phyloP scores from a whole-genome alignment of 2,888 invertebrate genomes.

The Drosophila nigricruria region DNA sequence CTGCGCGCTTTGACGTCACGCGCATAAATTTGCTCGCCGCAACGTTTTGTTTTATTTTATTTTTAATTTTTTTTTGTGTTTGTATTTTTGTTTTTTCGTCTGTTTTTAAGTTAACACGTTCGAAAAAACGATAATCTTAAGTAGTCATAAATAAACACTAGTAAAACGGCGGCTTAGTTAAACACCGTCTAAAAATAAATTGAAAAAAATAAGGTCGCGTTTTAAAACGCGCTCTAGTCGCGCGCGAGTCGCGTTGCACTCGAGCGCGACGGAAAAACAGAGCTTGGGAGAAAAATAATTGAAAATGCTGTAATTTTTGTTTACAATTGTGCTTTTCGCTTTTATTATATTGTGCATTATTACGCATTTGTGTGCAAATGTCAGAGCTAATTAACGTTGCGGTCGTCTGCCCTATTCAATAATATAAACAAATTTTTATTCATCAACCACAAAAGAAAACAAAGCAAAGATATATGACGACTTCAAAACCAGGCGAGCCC shows the following conservation, averaged over 20 bases:
- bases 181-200: conserved; percentile 46
- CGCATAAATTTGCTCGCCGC: conserved; percentile 64
- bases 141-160: conserved; percentile 76
- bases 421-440: conserved; percentile 14
- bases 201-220: conserved; percentile 17
- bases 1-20: conserved; percentile 66
- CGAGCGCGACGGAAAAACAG: conserved; percentile 26
- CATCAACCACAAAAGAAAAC: conserved; percentile 23
- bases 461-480: background rate
- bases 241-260: conserved; percentile 27
- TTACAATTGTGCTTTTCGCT: conserved; percentile 21
- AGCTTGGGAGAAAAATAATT: background rate
- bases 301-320: conserved; percentile 62
- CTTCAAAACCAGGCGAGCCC: background rate
- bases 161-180: conserved; percentile 69
- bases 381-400: conserved; percentile 37
- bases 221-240: conserved; percentile 41
- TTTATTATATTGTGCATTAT: conserved; percentile 27
- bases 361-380: conserved; percentile 41
- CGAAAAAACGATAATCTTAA: conserved; percentile 63
- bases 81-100: conserved; percentile 30
- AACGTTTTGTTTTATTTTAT: conserved; percentile 29
- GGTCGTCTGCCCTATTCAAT: conserved; percentile 22
- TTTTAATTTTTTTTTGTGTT: conserved; percentile 18
- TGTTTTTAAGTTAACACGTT: conserved; percentile 65